Conservation (phyloP, 2,797 vertebrate genomes). For the Oceanodroma leucorhoa region DNA sequence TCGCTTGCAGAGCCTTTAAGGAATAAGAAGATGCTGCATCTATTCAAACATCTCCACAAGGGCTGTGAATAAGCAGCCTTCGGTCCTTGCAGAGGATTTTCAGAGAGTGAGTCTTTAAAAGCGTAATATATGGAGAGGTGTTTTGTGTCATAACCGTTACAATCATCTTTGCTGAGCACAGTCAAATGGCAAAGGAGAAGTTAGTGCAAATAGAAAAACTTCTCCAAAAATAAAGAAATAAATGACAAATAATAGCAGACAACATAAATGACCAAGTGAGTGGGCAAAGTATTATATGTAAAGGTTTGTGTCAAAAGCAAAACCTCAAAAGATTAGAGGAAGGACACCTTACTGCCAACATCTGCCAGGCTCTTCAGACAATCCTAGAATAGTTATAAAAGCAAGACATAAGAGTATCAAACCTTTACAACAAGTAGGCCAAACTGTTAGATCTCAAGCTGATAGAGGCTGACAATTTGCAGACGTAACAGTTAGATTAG, state of each 20-base stretch:
- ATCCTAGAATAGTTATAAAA: not conserved
- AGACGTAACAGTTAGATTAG: slow-evolving; percentile 2
- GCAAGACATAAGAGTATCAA: not conserved
- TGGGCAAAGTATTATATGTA: not conserved
- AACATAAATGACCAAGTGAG: not conserved
- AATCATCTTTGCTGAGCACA: not conserved
- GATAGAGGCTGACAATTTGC: not conserved
- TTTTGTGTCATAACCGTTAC: not conserved
- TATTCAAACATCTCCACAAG: not conserved
- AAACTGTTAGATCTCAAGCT: not conserved
- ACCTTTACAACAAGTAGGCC: not conserved
- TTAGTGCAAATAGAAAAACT: not conserved
- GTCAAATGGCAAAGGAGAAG: not conserved
- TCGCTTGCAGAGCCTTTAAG: not conserved
- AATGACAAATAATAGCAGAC: not conserved
- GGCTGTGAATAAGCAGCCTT: slow-evolving; percentile 21
- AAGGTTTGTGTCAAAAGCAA: not conserved
- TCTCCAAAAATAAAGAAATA: not conserved
- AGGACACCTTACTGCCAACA: not conserved
- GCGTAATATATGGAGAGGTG: not conserved
- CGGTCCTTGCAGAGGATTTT: not conserved
- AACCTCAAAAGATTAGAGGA: not conserved
- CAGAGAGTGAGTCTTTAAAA: not conserved
- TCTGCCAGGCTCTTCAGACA: not conserved
- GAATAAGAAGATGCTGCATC: not conserved